These are phyloP conservation scores for Pemphigus obesinymphae DNA, from an alignment of 1,140 invertebrate species.

Conservation along the genomic window DNA sequence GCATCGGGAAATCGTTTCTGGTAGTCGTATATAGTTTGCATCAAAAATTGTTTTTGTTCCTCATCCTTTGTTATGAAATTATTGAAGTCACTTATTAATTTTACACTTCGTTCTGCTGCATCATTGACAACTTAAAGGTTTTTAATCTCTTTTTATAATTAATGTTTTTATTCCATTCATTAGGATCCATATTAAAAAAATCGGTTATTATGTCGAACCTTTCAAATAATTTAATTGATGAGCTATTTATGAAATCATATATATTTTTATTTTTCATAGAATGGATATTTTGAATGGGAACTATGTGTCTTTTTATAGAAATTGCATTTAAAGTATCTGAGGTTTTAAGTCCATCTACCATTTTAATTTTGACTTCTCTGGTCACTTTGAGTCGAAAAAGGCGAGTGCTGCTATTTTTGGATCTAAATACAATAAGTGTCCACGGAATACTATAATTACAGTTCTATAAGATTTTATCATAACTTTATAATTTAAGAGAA, in stretches of 20 bases:
- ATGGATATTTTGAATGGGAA: neutral
- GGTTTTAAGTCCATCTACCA: neutral
- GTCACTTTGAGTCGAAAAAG: constrained; percentile 17
- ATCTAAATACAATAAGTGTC: too few relatives aligned
- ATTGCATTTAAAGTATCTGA: neutral
- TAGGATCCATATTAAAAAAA: constrained; percentile 9
- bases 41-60: constrained; percentile 39
- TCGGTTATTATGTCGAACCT: neutral
- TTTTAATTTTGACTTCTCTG: neutral
- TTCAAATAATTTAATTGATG: too few relatives aligned
- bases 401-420: neutral
- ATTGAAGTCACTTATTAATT: constrained; percentile 38
- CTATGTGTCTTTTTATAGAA: neutral
- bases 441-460: too few relatives aligned
- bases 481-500: too few relatives aligned
- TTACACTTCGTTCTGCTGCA: constrained; percentile 40
- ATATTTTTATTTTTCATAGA: neutral
- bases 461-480: too few relatives aligned
- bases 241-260: neutral
- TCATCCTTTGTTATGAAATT: constrained; percentile 40
- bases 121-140: constrained; percentile 42
- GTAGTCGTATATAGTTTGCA: constrained; percentile 10
- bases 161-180: too few relatives aligned
- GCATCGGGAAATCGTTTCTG: neutral
- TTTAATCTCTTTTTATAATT: constrained; percentile 29